These are phyloP conservation scores for Stictonetta naevosa DNA, from an alignment of 2,113 vertebrate species.

Conservation along the genomic window DNA sequence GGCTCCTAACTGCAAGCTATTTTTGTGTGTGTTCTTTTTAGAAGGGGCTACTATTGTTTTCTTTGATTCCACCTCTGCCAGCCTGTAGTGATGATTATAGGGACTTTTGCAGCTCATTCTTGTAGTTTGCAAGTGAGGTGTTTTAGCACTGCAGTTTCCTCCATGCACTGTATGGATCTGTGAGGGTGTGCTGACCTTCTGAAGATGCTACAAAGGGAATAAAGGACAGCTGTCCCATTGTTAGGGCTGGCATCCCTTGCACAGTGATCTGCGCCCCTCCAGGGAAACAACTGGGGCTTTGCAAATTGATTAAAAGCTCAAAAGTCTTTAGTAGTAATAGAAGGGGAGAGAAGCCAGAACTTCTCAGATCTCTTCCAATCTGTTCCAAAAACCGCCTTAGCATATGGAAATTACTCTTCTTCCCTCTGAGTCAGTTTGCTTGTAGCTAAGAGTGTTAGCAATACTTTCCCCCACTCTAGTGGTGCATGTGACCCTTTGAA, in stretches of 20 bases:
- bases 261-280: neutral
- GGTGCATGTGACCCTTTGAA: slow-evolving; percentile 8
- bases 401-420: slow-evolving; percentile 49
- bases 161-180: neutral
- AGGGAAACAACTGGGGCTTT: neutral
- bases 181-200: neutral
- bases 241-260: neutral
- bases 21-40: neutral
- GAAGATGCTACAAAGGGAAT: neutral
- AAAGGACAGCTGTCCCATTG: neutral
- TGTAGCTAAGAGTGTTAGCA: slow-evolving; percentile 8
- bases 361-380: slow-evolving; percentile 29
- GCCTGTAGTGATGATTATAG: neutral
- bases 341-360: slow-evolving; percentile 6
- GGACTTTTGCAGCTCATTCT: neutral
- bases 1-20: neutral
- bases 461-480: neutral
- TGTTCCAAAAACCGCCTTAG: slow-evolving; percentile 24
- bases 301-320: slow-evolving; percentile 39
- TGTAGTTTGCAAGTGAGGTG: neutral
- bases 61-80: neutral
- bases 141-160: neutral
- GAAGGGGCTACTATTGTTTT: neutral
- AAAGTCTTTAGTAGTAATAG: slow-evolving; percentile 4
- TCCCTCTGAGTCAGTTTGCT: slow-evolving; percentile 44